Percentiles rank a stretch among this genome's conserved stretches.
Conservation (phyloP, 2,113 vertebrate species). For the Nannobrachium achirus region DNA sequence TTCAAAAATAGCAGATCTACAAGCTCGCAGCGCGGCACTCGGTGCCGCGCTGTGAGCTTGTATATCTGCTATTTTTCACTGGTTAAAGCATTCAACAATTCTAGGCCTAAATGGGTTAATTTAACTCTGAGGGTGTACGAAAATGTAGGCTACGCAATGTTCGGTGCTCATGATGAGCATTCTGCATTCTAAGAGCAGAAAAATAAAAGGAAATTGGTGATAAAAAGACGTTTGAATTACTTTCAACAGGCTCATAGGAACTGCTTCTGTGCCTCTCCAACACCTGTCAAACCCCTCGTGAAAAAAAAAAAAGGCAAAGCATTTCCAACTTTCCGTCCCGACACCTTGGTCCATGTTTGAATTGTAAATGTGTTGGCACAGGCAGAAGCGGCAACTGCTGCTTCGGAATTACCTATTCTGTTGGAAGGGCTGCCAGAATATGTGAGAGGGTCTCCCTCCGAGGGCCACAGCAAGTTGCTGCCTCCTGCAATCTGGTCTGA, state of each 20-base stretch:
- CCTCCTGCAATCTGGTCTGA: constrained; percentile 73
- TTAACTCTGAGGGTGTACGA: too few species aligned
- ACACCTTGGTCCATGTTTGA: constrained; percentile 75
- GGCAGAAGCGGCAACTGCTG: constrained; percentile 63
- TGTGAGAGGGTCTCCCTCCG: constrained; percentile 68
- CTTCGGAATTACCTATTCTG: constrained; percentile 78
- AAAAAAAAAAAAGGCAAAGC: constrained; percentile 64
- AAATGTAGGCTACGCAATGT: too few species aligned
- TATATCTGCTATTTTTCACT: too few species aligned
- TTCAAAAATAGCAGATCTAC: too few species aligned
- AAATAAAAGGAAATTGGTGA: constrained; percentile 11
- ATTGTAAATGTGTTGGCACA: constrained; percentile 79
- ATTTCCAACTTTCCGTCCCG: constrained; percentile 66
- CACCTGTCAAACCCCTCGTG: constrained; percentile 54
- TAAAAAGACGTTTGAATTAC: constrained; percentile 14
- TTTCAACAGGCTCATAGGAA: constrained; percentile 26
- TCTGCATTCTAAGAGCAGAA: background rate
- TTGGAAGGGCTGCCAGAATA: constrained; percentile 78
- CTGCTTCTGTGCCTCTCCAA: constrained; percentile 24
- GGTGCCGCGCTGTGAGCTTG: too few species aligned
- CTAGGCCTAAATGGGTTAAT: too few species aligned
- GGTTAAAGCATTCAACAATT: too few species aligned
- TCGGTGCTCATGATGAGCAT: background rate
- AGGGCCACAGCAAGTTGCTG: constrained; percentile 62
- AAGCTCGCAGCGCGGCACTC: too few species aligned